These are phyloP conservation scores for Holothuria glaberrima DNA, from an alignment of 35 echinoderm and acorn worm genomes.

Conservation along the genomic window DNA sequence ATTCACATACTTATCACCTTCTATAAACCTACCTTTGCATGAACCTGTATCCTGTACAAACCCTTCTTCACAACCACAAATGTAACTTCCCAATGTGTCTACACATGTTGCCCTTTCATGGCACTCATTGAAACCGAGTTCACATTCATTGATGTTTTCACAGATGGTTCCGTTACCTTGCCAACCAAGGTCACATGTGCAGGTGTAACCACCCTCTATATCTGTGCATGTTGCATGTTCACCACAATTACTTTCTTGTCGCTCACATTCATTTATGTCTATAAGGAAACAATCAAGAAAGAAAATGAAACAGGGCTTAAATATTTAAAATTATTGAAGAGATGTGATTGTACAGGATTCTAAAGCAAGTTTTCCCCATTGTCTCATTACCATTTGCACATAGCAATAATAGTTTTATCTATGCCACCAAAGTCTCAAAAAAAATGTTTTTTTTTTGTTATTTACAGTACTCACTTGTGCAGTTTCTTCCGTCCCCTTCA, in stretches of 20 bases:
- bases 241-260: constrained; percentile 27
- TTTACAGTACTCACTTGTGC: constrained; percentile 33
- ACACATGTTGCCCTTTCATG: constrained; percentile 40
- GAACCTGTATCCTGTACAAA: constrained; percentile 30
- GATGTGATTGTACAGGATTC: too few relatives aligned
- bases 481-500: constrained; percentile 51
- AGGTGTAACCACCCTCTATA: constrained; percentile 55
- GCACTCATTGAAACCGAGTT: constrained; percentile 24
- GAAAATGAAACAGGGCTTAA: too few relatives aligned
- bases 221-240: constrained; percentile 66
- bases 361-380: too few relatives aligned
- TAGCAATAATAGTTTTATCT: too few relatives aligned
- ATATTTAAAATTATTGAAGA: too few relatives aligned
- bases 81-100: constrained; percentile 57
- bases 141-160: constrained; percentile 61
- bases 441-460: too few relatives aligned
- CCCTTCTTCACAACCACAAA: constrained; percentile 53
- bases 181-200: constrained; percentile 61
- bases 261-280: constrained; percentile 78
- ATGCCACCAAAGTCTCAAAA: too few relatives aligned
- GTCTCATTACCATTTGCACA: too few relatives aligned
- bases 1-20: background rate
- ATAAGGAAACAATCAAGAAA: background rate
- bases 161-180: constrained; percentile 46
- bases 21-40: background rate